Evolutionary conservation across 2,797 vertebrate species (phyloP).

Genomic region (Rhinogobio ventralis): DNA sequence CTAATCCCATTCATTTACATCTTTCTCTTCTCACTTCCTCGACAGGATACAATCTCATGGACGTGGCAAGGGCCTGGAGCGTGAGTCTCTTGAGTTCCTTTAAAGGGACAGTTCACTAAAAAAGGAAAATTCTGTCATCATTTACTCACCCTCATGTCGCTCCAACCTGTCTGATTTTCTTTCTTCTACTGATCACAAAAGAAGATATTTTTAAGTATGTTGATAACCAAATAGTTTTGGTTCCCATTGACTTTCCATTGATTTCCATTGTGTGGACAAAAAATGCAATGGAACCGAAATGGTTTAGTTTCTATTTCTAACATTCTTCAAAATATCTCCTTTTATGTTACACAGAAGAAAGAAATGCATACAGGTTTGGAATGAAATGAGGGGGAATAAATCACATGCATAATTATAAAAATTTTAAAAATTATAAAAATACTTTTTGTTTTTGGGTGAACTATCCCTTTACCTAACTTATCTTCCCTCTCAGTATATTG

Average conservation of each 20-base stretch:
- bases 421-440: no score
- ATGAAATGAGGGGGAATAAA: neutral
- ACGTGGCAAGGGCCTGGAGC: constrained; percentile 89
- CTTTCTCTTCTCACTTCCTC: constrained; percentile 19
- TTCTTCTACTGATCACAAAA: neutral
- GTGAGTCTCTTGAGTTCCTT: constrained; percentile 75
- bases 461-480: neutral
- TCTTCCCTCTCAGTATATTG: neutral
- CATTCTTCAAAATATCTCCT: neutral
- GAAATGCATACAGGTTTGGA: neutral
- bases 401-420: neutral
- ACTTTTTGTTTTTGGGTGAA: neutral
- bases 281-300: no score
- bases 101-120: constrained; percentile 2
- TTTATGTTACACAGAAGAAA: neutral
- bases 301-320: no score
- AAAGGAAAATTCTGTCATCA: neutral
- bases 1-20: constrained; percentile 6
- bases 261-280: neutral
- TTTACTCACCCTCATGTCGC: neutral
- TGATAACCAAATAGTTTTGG: neutral
- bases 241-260: neutral
- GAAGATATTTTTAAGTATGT: neutral
- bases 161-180: neutral
- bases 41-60: constrained; percentile 88